Evolutionary conservation across 2,888 invertebrate species (phyloP).

Genomic region (Caenorhabditis sp.): DNA sequence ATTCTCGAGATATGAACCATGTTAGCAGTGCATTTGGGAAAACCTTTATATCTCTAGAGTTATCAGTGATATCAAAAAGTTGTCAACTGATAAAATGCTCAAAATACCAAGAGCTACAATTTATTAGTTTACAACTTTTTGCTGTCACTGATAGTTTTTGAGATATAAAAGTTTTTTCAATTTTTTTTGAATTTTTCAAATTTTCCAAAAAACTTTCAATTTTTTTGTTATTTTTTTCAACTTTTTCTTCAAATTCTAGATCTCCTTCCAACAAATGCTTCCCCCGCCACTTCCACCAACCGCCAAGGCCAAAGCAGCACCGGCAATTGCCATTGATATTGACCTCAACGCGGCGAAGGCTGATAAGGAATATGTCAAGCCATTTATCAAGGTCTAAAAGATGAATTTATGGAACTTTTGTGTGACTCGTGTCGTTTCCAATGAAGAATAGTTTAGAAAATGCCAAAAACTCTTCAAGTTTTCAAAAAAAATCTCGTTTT

Average conservation of each 20-base stretch:
- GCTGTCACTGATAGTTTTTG: background rate
- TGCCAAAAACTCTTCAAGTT: too few species aligned
- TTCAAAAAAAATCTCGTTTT: too few species aligned
- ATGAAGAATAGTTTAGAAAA: too few species aligned
- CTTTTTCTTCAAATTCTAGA: too few species aligned
- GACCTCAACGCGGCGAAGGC: constrained; percentile 36
- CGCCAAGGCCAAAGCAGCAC: constrained; percentile 46
- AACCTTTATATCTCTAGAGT: background rate
- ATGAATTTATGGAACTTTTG: too few species aligned
- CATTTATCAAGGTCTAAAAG: constrained; percentile 24
- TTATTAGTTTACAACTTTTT: background rate
- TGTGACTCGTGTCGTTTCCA: too few species aligned
- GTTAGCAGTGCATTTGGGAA: background rate
- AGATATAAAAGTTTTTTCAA: too few species aligned
- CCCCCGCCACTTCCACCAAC: constrained; percentile 29
- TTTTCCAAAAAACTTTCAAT: too few species aligned
- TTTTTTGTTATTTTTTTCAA: too few species aligned
- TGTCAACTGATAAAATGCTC: background rate
- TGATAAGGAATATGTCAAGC: constrained; percentile 62
- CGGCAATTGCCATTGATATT: constrained; percentile 48
- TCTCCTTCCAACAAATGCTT: constrained; percentile 51
- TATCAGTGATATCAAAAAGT: background rate
- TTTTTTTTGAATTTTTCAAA: too few species aligned
- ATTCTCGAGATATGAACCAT: background rate
- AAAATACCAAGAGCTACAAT: background rate